Base-by-base conservation (phyloP, 2,888 invertebrate species). In the Ennomos quercinarius region DNA sequence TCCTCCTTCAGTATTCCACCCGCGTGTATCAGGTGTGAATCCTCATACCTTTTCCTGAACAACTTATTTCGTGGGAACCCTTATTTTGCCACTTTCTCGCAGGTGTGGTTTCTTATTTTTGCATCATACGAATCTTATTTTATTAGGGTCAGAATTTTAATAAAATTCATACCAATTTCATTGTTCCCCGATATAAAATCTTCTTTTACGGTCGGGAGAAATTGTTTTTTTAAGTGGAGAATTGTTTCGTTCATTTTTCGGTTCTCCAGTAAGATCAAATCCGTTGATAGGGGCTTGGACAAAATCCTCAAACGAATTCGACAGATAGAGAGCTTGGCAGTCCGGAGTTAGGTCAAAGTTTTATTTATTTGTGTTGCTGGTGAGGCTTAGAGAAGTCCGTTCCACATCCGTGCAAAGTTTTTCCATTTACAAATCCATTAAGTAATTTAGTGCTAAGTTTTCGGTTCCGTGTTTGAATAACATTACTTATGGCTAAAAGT, bases 121-220 rank as follows among this genome's bases (percentile, higher is more conserved):
- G 45, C 60, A 59, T 59, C 58, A 51, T 55, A 43, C 50, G 55
- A 56, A 40, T 39, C 51, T 42, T 43, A 51, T 41, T 61, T 62
- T 62, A 62, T 62, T 54, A 62, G 50, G 62, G 62, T 62, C 44
- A 55, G 57, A 51, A 13, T 62, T 58, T 58, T 51, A 54, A 62
- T 58, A 61, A 61, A 58, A 57, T 58, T 58, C 57, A 57, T 57
- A 51, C 38, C 53, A 42, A 50, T 57, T 57, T 50, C 51, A 57
- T 62, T 58, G 53, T 61, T 56, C 44, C n/a, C 17, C 47, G 55
- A 40, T 50, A 59, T 59, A 41, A 54, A 59, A 45, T 59, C 54
- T 50, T 36, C 43, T 11, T 60, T 60, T 55, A 60, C 46, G 49
- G 36, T 8, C 45, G 9, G n/a, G 6, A 17, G 45, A 27, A 55